A percentile compares a stretch with the other conserved stretches of the same genome.
Evolutionary conservation across 2,797 vertebrate species (phyloP).

Genomic region (Anguilla anguilla): DNA sequence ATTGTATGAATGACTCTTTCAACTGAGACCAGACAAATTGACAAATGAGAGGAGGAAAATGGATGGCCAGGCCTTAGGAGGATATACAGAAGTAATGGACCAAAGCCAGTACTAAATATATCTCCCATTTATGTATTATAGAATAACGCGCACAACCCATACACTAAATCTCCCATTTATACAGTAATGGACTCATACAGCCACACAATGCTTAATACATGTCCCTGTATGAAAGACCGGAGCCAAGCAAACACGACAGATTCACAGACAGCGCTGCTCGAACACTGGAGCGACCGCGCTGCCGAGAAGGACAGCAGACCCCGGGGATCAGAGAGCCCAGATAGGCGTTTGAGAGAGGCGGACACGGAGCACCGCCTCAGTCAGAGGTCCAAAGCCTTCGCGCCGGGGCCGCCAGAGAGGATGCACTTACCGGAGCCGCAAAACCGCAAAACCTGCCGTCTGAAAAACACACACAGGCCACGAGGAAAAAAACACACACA

Average conservation of each 20-base stretch:
- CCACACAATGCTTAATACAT: neutral
- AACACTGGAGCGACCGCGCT: neutral
- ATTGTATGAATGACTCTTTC: neutral
- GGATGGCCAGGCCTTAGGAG: neutral
- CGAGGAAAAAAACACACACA: neutral
- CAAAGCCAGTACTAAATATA: neutral
- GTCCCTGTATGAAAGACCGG: neutral
- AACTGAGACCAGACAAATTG: no score
- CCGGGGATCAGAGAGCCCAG: neutral
- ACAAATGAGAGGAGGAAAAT: neutral
- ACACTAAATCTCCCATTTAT: neutral
- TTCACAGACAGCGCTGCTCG: neutral
- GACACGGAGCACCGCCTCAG: neutral
- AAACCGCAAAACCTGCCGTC: neutral
- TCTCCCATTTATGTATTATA: neutral
- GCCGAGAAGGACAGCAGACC: neutral
- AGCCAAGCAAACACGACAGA: neutral
- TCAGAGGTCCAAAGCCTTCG: neutral
- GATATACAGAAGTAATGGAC: neutral
- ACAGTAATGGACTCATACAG: neutral
- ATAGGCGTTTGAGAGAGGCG: neutral
- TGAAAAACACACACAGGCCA: neutral
- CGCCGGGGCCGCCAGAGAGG: neutral
- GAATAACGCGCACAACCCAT: no score
- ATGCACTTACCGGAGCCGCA: neutral